Evolutionary conservation across 2,797 vertebrate species (phyloP).

Genomic region (Silurus lanzhouensis): DNA sequence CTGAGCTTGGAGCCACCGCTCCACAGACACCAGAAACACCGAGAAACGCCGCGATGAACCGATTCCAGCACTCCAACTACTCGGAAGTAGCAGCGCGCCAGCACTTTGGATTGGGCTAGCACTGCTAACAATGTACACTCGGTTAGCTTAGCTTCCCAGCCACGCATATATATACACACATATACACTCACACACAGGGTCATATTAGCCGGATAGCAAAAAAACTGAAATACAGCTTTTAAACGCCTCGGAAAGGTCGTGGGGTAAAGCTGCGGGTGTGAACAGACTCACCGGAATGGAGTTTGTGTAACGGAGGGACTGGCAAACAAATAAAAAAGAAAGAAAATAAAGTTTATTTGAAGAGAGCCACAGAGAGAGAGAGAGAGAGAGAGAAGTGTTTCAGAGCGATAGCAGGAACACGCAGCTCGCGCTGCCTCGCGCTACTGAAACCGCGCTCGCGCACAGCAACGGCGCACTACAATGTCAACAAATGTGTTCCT

Average conservation of each 20-base stretch:
- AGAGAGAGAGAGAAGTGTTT: conserved; percentile 26
- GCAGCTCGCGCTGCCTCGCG: conserved; percentile 49
- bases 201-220: conserved; percentile 11
- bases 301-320: background rate
- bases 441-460: conserved; percentile 24
- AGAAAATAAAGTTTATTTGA: background rate
- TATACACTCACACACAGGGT: background rate
- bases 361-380: background rate
- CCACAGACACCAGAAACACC: background rate
- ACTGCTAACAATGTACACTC: conserved; percentile 19
- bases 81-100: background rate
- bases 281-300: conserved; percentile 17
- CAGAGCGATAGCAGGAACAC: conserved; percentile 32
- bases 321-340: conserved; percentile 7
- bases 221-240: background rate
- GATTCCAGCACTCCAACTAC: background rate
- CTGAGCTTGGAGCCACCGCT: background rate
- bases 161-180: background rate
- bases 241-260: background rate
- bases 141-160: conserved; percentile 1
- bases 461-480: conserved; percentile 41
- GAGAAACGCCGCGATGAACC: no score
- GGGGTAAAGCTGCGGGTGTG: background rate
- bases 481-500: conserved; percentile 58
- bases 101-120: conserved; percentile 5